phyloP scores from a whole-genome alignment of 2,113 vertebrate species.

The Sinocyclocheilus anophthalmus region DNA sequence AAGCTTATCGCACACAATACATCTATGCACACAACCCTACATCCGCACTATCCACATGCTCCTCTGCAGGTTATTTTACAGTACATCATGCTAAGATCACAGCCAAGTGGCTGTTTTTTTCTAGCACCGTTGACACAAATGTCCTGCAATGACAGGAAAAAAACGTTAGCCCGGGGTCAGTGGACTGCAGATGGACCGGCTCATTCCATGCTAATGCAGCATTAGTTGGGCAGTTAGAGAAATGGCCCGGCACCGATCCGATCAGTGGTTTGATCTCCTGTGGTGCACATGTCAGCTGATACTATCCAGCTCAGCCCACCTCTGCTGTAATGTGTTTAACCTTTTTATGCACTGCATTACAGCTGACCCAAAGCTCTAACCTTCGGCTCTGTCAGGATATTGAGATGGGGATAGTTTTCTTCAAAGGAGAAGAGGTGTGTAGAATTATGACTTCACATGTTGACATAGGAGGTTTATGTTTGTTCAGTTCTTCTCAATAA shows the following conservation, averaged over 20 bases:
- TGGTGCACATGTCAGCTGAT: constrained; percentile 27
- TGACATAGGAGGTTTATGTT: background rate
- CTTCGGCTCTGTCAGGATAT: background rate
- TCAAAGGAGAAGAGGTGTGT: background rate
- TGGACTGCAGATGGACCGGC: constrained; percentile 15
- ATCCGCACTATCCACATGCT: background rate
- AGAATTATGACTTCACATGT: background rate
- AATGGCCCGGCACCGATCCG: constrained; percentile 11
- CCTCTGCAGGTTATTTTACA: background rate
- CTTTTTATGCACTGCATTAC: constrained; percentile 7
- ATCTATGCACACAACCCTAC: background rate
- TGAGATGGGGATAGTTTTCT: background rate
- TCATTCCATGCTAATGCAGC: constrained; percentile 32
- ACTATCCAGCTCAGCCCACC: constrained; percentile 17
- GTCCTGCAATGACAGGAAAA: constrained; percentile 37
- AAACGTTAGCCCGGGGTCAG: constrained; percentile 29
- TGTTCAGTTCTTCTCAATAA: background rate
- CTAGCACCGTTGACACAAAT: constrained; percentile 12
- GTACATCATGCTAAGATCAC: constrained; percentile 13
- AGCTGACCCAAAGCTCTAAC: constrained; percentile 16
- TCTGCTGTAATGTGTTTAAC: constrained; percentile 27
- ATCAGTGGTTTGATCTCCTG: constrained; percentile 26
- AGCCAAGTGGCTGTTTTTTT: background rate
- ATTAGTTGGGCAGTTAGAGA: constrained; percentile 21
- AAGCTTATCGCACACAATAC: background rate